Conservation (phyloP, 2,113 vertebrate genomes). For the Dicerorhinus sumatrensis region DNA sequence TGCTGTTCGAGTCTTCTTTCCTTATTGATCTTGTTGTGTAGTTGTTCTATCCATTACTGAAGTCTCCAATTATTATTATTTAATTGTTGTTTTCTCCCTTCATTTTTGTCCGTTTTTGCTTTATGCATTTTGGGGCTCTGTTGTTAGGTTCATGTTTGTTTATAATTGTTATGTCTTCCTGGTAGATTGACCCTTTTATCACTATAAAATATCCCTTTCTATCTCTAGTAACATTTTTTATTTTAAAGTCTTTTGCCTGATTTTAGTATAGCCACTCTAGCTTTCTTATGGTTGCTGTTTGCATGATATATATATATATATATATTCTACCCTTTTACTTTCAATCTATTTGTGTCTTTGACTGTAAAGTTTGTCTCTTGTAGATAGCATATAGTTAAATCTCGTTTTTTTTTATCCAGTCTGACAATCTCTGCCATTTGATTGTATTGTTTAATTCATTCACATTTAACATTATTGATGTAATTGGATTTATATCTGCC, state of each 20-base stretch:
- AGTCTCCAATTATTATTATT: neutral
- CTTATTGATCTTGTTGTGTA: neutral
- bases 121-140: neutral
- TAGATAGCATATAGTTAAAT: neutral
- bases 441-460: neutral
- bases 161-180: neutral
- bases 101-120: neutral
- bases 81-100: neutral
- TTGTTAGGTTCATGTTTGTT: neutral
- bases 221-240: neutral
- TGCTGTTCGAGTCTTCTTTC: neutral
- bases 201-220: neutral
- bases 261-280: neutral
- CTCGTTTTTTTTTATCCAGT: neutral
- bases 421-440: neutral
- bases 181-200: neutral
- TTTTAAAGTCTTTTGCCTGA: neutral
- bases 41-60: neutral
- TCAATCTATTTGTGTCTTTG: neutral
- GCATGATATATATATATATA: neutral
- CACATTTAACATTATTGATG: constrained; percentile 15
- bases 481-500: neutral
- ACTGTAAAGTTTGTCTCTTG: neutral
- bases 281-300: neutral
- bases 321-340: neutral